Conservation (phyloP, 2,797 vertebrate genomes). For the Myotis daubentonii region DNA sequence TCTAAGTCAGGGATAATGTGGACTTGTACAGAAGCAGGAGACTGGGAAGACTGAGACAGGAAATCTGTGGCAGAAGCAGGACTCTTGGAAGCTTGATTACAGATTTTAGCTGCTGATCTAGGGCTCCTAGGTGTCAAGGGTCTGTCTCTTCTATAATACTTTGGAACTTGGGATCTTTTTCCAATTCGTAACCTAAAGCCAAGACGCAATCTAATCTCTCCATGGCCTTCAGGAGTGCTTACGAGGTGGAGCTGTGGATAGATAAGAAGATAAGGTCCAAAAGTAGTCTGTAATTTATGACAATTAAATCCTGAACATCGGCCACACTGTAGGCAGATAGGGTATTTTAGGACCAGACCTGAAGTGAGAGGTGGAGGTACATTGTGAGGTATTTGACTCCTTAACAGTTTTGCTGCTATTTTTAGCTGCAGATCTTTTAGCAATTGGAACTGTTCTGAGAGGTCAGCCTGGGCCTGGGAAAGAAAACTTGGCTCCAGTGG, state of each 20-base stretch:
- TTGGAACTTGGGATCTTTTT: conserved; percentile 68
- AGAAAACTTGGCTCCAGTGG: conserved; percentile 43
- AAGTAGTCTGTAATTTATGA: conserved; percentile 63
- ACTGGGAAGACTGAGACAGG: conserved; percentile 30
- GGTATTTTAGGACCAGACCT: conserved; percentile 75
- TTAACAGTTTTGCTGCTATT: conserved; percentile 74
- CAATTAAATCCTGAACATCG: conserved; percentile 66
- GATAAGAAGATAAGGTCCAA: conserved; percentile 70
- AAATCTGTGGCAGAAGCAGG: conserved; percentile 42
- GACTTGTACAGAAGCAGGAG: conserved; percentile 14
- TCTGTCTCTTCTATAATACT: conserved; percentile 52
- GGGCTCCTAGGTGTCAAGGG: neutral
- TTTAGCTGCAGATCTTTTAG: conserved; percentile 70
- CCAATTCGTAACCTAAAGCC: conserved; percentile 69
- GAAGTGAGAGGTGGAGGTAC: conserved; percentile 67
- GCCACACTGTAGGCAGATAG: conserved; percentile 75
- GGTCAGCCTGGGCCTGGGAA: conserved; percentile 3
- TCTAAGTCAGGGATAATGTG: neutral
- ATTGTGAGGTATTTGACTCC: conserved; percentile 69
- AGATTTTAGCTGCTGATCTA: conserved; percentile 25
- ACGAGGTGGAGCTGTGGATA: conserved; percentile 73
- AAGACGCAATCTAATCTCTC: conserved; percentile 62
- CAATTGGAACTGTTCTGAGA: conserved; percentile 57
- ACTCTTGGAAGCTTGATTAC: conserved; percentile 19
- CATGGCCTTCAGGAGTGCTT: conserved; percentile 69